phyloP scores from a whole-genome alignment of 1,140 invertebrate genomes.

The Luehdorfia chinensis region DNA sequence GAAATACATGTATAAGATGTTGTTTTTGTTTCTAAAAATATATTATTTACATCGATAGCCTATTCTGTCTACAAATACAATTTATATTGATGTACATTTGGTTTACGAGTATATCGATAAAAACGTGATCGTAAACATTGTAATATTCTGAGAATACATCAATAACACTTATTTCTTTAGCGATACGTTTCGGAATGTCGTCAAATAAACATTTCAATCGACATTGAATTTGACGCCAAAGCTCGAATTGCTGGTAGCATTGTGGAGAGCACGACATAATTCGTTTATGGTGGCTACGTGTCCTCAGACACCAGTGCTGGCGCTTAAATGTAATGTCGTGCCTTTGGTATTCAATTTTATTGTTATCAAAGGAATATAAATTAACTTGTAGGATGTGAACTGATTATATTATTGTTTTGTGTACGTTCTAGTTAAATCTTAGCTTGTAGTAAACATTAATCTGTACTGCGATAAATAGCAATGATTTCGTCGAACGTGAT shows the following conservation, averaged over 20 bases:
- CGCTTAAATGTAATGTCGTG: conserved; percentile 13
- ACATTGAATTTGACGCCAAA: conserved; percentile 11
- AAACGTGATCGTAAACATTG: background rate
- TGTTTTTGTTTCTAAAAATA: no score
- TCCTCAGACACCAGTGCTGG: conserved; percentile 9
- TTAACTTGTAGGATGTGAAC: conserved; percentile 3
- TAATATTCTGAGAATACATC: conserved; percentile 6
- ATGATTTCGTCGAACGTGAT: no score
- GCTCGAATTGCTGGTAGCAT: conserved; percentile 11
- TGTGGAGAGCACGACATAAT: conserved; percentile 9
- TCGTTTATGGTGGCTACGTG: conserved; percentile 15
- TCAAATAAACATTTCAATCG: conserved; percentile 15
- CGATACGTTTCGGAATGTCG: conserved; percentile 11
- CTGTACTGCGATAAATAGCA: no score
- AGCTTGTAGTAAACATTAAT: no score
- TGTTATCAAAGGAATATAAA: conserved; percentile 13
- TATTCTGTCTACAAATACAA: no score
- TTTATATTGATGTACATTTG: no score
- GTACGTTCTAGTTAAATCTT: no score
- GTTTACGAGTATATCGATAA: no score
- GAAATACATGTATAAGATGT: no score
- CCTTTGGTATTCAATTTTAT: conserved; percentile 13
- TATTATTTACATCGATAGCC: no score
- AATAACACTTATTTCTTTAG: background rate
- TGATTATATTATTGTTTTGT: background rate